Percentiles rank a stretch among this genome's conserved stretches.
phyloP scores from a whole-genome alignment of 2,113 vertebrate genomes.

The Microcebus jonahi region DNA sequence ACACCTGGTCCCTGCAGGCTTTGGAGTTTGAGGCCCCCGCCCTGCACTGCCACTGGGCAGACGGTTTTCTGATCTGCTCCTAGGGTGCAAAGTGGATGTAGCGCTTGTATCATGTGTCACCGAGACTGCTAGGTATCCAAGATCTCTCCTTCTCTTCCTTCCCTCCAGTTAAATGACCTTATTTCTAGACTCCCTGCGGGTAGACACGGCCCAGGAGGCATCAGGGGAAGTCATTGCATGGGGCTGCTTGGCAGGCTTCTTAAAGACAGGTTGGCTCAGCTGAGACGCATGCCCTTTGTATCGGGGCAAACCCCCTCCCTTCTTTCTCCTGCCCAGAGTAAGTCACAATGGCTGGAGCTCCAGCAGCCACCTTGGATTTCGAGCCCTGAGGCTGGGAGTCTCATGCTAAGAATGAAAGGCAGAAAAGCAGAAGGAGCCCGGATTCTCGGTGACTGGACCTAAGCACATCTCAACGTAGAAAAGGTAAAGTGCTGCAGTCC shows the following conservation, averaged over 20 bases:
- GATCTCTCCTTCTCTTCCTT: not conserved
- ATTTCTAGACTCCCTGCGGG: not conserved
- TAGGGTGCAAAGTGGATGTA: not conserved
- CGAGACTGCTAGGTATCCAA: not conserved
- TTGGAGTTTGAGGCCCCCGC: fast-evolving
- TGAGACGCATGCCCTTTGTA: not conserved
- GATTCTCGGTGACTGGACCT: not conserved
- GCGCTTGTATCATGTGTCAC: fast-evolving
- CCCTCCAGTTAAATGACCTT: not conserved
- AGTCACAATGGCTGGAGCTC: not conserved
- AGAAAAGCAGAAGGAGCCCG: not conserved
- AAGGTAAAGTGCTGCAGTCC: no score
- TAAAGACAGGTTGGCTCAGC: not conserved
- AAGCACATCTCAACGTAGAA: no score
- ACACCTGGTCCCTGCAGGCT: not conserved
- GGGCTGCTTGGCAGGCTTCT: not conserved
- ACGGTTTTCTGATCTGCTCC: not conserved
- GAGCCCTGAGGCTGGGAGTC: not conserved
- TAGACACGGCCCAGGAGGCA: not conserved
- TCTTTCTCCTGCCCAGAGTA: not conserved
- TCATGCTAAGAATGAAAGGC: not conserved
- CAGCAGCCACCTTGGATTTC: not conserved
- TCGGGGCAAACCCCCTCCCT: not conserved
- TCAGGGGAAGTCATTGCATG: not conserved
- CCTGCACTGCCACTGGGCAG: not conserved